Conservation (phyloP, 1,140 invertebrate genomes). For the Papilio helenus region DNA sequence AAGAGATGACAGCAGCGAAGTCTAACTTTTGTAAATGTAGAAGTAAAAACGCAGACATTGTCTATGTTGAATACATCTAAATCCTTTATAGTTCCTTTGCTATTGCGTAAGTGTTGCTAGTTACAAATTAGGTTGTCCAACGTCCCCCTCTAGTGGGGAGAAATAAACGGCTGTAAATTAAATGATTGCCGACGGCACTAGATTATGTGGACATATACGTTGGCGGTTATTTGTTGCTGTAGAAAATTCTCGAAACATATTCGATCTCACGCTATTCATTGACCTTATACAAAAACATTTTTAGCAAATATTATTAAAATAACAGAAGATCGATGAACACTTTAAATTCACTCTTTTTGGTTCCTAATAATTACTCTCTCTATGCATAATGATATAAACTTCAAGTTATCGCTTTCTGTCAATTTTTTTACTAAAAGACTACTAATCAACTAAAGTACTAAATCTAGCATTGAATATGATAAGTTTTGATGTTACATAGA, state of each 20-base stretch:
- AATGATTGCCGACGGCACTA: conserved; percentile 11
- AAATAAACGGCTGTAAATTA: conserved; percentile 24
- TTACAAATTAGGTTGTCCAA: conserved; percentile 17
- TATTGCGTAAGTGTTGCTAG: conserved; percentile 6
- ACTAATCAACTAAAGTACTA: too few species aligned
- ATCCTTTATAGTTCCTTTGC: neutral
- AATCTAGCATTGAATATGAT: too few species aligned
- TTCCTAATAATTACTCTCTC: too few species aligned
- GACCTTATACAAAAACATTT: neutral
- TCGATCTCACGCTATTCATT: neutral
- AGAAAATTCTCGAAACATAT: neutral
- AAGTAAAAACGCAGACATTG: too few species aligned
- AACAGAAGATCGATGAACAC: too few species aligned
- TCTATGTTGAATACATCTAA: neutral
- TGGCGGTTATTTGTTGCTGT: neutral
- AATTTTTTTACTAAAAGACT: too few species aligned
- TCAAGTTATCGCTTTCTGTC: too few species aligned
- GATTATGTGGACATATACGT: conserved; percentile 1
- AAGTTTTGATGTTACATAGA: neutral
- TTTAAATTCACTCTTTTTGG: too few species aligned
- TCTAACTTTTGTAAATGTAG: too few species aligned
- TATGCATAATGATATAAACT: too few species aligned
- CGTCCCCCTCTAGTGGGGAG: conserved; percentile 13
- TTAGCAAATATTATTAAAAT: too few species aligned
- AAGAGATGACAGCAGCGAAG: too few species aligned